Conservation (phyloP, 2,797 vertebrate genomes). For the Darevskia nairensis region DNA sequence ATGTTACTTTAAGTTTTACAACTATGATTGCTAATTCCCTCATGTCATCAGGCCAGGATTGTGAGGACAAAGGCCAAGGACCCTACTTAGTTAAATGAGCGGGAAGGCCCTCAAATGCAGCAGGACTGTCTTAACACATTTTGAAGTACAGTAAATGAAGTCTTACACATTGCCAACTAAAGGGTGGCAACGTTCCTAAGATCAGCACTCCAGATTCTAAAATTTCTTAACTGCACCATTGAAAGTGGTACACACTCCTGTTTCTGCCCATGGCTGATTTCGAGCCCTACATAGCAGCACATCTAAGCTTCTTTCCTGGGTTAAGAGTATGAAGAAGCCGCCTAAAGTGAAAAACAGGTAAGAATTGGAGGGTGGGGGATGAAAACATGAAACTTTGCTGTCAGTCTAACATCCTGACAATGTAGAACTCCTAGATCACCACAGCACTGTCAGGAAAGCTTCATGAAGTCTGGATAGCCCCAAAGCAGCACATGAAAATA, state of each 20-base stretch:
- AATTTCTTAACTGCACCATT: no score
- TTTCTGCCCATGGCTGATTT: neutral
- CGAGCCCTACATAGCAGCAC: neutral
- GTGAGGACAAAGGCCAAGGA: no score
- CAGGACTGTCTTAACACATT: no score
- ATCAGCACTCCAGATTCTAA: no score
- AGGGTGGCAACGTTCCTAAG: no score
- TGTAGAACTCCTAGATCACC: neutral
- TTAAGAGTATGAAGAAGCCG: neutral
- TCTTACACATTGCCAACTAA: no score
- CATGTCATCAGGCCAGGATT: no score
- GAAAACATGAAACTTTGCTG: neutral
- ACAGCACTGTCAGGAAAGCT: neutral
- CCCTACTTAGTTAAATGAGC: no score
- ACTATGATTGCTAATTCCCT: no score
- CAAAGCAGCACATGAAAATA: neutral
- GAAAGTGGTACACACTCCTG: neutral
- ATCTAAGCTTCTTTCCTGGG: neutral
- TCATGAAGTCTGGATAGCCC: neutral
- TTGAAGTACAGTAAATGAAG: no score
- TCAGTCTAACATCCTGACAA: neutral
- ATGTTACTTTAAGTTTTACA: no score
- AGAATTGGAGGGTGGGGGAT: neutral
- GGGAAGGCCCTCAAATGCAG: no score
- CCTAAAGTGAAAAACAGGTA: neutral